These are phyloP conservation scores for Calypte anna DNA, from an alignment of 2,113 vertebrate genomes.

Conservation along the genomic window DNA sequence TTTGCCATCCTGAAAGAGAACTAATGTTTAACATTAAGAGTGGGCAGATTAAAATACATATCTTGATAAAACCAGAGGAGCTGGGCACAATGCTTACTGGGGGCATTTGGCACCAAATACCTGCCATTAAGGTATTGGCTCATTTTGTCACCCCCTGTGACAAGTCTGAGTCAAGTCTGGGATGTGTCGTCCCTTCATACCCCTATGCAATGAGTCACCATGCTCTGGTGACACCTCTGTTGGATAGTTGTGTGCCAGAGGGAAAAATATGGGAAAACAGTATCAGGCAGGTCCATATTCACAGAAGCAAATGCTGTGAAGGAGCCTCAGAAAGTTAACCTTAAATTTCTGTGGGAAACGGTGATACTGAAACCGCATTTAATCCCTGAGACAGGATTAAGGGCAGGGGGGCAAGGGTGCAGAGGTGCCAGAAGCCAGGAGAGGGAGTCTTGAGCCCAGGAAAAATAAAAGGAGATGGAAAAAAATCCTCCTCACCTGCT, in stretches of 20 bases:
- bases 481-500: neutral
- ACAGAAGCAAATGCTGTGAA: neutral
- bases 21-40: neutral
- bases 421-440: neutral
- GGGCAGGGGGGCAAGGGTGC: neutral
- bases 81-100: neutral
- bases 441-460: slow-evolving; percentile 23
- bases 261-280: neutral
- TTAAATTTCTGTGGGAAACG: neutral
- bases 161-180: neutral
- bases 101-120: neutral
- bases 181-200: neutral
- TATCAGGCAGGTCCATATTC: neutral
- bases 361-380: neutral
- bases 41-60: neutral
- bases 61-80: neutral
- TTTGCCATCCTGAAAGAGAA: neutral
- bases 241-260: neutral
- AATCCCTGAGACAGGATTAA: neutral
- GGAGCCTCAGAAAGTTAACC: neutral
- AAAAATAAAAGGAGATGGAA: neutral
- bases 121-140: neutral
- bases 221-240: neutral
- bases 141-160: fast-evolving
- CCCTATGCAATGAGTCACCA: neutral